These are phyloP conservation scores for Chaetura pelagica DNA, from an alignment of 2,113 vertebrate genomes.

Conservation along the genomic window DNA sequence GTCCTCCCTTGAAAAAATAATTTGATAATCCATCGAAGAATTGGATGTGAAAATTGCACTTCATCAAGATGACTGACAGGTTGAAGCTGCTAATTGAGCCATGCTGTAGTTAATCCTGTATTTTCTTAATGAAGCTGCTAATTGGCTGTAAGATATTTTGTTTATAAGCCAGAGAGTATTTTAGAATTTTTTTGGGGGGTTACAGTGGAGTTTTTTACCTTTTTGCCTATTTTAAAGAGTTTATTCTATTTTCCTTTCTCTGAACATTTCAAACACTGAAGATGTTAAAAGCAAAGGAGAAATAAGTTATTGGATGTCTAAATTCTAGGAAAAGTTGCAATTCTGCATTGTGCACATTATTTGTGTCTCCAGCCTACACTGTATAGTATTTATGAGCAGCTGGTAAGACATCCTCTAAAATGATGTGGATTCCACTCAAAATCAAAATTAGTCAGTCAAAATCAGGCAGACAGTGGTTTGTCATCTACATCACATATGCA, in stretches of 20 bases:
- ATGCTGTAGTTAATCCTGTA: not conserved
- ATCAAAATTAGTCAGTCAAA: not conserved
- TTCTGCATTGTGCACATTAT: not conserved
- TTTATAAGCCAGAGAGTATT: not conserved
- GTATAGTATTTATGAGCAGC: not conserved
- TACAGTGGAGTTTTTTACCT: not conserved
- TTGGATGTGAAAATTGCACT: slow-evolving; percentile 23
- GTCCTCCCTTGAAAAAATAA: slow-evolving; percentile 6
- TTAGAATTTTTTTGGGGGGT: not conserved
- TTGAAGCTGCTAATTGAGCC: slow-evolving; percentile 6
- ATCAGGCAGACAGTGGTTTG: not conserved
- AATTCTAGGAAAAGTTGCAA: not conserved
- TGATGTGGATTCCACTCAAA: not conserved
- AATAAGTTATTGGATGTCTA: not conserved
- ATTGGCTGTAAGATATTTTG: not conserved
- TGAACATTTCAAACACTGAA: not conserved
- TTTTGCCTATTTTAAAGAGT: not conserved
- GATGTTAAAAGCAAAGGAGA: not conserved
- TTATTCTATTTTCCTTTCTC: not conserved
- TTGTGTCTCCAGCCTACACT: not conserved
- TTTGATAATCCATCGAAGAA: slow-evolving; percentile 29
- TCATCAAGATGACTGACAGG: not conserved
- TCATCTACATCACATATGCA: not conserved
- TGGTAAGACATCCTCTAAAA: not conserved
- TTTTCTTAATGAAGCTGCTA: not conserved